Evolutionary conservation across 2,113 vertebrate genomes (phyloP).

Genomic region (Elephantulus edwardii): DNA sequence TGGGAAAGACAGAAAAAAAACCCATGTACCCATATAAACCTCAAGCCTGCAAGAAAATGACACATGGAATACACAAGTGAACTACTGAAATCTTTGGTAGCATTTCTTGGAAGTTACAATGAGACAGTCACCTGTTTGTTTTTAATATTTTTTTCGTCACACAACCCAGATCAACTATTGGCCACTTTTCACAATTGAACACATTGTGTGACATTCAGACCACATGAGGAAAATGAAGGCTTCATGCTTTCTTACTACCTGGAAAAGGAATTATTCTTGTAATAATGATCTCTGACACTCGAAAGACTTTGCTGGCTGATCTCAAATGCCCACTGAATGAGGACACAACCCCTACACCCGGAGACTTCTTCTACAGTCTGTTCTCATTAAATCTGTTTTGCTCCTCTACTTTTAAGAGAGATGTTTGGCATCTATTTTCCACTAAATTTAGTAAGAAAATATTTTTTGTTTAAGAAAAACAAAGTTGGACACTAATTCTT

Average conservation of each 20-base stretch:
- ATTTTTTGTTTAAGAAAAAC: neutral
- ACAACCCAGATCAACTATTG: neutral
- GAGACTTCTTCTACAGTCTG: neutral
- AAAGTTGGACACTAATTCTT: slow-evolving; percentile 9
- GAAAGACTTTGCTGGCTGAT: neutral
- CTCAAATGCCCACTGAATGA: neutral
- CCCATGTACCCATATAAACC: neutral
- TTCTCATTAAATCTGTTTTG: neutral
- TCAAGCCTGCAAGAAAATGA: neutral
- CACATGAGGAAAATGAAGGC: neutral
- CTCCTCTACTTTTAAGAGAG: neutral
- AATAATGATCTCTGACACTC: neutral
- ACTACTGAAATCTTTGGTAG: neutral
- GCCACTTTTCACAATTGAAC: neutral
- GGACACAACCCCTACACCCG: neutral
- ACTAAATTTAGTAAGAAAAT: slow-evolving; percentile 26
- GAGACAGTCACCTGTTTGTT: neutral
- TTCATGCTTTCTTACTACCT: neutral
- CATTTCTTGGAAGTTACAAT: neutral
- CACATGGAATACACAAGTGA: neutral
- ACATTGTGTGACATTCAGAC: too few relatives aligned
- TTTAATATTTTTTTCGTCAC: neutral
- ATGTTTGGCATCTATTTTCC: neutral
- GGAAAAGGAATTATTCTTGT: neutral
- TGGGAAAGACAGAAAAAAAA: neutral